Evolutionary conservation across 2,888 invertebrate species (phyloP).

Genomic region (Sericinus montela): DNA sequence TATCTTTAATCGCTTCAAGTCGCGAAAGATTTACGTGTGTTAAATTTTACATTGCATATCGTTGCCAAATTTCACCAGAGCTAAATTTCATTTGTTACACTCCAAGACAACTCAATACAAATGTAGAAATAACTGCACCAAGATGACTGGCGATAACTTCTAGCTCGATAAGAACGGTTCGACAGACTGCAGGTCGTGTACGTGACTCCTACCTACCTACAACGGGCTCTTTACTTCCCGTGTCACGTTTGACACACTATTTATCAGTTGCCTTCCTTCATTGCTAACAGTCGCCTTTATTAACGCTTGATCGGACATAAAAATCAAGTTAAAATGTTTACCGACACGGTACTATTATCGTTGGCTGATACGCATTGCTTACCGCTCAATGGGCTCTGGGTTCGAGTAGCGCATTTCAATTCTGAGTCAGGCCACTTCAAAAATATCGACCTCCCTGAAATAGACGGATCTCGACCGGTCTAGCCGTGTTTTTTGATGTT

Average conservation of each 20-base stretch:
- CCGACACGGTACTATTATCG: conserved; percentile 38
- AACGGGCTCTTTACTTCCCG: conserved; percentile 43
- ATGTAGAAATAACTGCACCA: conserved; percentile 31
- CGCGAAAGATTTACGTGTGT: conserved; percentile 10
- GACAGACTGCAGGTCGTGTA: conserved; percentile 43
- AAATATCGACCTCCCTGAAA: conserved; percentile 63
- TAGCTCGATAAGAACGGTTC: conserved; percentile 27
- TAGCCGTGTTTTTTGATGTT: conserved; percentile 54
- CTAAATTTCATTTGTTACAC: conserved; percentile 7
- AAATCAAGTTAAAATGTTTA: conserved; percentile 29
- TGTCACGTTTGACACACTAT: conserved; percentile 66
- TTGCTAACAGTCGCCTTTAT: conserved; percentile 37
- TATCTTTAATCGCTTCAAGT: conserved; percentile 12
- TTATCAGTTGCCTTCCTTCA: conserved; percentile 46
- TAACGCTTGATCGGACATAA: conserved; percentile 37
- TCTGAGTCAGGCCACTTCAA: conserved; percentile 68
- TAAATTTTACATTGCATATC: conserved; percentile 1
- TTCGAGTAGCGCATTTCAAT: conserved; percentile 48
- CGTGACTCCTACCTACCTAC: conserved; percentile 38
- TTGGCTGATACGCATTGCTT: conserved; percentile 61
- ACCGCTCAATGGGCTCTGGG: conserved; percentile 54
- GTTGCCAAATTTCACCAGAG: conserved; percentile 11
- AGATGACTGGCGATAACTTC: conserved; percentile 49
- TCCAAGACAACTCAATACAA: not conserved
- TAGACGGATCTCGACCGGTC: conserved; percentile 61